Base-by-base conservation (phyloP, 2,113 vertebrate species). In the Ranitomeya variabilis region DNA sequence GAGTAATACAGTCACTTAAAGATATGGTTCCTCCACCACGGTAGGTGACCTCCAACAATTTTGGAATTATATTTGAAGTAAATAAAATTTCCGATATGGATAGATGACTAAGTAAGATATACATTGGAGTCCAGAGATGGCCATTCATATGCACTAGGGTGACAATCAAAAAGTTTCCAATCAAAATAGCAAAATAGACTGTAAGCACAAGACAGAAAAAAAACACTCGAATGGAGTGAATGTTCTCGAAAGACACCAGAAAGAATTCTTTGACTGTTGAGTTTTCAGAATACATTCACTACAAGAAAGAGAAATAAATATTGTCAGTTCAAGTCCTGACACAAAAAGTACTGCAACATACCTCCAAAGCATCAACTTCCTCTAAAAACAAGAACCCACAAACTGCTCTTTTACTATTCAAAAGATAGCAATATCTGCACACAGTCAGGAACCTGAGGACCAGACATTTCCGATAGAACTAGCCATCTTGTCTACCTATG, bases 21-120 rank as follows among this genome's bases (percentile, higher is more conserved):
- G 90, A 64, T 9, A 93, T 90, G 26, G 79, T 83, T 21, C n/a
- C 1, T 0, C 69, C 74, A 4, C 89, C 85, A 2, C 6, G 1
- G 23, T 90, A 11, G 0, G 62, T 3, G 7, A 91, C 90, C 1
- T 69, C 31, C 66, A 91, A 86, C 18, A 87, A 89, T 54, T 86
- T 86, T 0, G 91, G 90, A 4, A 87, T 87, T 84, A 89, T 74
- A 15, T 74, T 66, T 18, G 85, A 90, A 51, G 85, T 91, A 59
- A 92, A 78, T 12, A 84, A 86, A 23, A 89, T 86, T 6, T 93
- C 91, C 16, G 89, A 91, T 16, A 93, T 71, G 13, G 90, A 92
- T 64, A 92, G 86, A 0, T 91, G 83, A 69, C 88, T 91, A 60
- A 92, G 79, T 31, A 45, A 45, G 37, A 45, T 45, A 45, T 45